These are phyloP conservation scores for Apistogramma diplotaenia DNA, from an alignment of 2,113 vertebrate genomes.

Conservation along the genomic window DNA sequence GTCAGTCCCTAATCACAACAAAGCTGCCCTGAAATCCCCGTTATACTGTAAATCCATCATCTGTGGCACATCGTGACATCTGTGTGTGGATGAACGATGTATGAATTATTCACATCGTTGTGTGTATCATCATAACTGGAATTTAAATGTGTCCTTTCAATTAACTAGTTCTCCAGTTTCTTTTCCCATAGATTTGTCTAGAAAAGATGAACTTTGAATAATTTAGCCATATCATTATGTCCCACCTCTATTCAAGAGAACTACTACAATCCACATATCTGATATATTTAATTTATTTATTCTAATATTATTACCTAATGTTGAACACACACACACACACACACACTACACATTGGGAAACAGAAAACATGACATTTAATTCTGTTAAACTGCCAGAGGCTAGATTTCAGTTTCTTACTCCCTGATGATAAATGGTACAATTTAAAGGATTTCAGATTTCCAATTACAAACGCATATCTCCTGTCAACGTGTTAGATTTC, in stretches of 20 bases:
- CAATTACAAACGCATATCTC: neutral
- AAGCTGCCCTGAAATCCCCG: neutral
- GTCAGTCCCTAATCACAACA: too few species aligned
- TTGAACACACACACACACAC: too few species aligned
- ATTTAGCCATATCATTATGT: neutral
- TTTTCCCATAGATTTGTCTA: neutral
- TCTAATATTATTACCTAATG: rapidly evolving
- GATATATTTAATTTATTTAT: neutral
- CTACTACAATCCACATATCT: neutral
- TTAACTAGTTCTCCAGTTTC: neutral
- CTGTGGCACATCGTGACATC: neutral
- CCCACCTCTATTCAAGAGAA: neutral
- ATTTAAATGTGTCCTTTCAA: neutral
- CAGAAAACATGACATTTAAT: neutral
- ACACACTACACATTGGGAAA: neutral
- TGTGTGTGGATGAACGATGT: too few species aligned
- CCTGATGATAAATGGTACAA: neutral
- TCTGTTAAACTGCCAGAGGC: neutral
- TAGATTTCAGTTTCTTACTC: neutral
- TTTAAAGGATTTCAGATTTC: neutral
- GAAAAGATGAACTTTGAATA: neutral
- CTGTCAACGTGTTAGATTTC: neutral
- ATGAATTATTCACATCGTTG: too few species aligned
- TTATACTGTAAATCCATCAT: neutral
- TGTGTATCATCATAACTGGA: too few species aligned